Percentiles rank a stretch among this genome's conserved stretches.
phyloP scores from a whole-genome alignment of 2,113 vertebrate genomes.

The Chrysochloris asiatica region DNA sequence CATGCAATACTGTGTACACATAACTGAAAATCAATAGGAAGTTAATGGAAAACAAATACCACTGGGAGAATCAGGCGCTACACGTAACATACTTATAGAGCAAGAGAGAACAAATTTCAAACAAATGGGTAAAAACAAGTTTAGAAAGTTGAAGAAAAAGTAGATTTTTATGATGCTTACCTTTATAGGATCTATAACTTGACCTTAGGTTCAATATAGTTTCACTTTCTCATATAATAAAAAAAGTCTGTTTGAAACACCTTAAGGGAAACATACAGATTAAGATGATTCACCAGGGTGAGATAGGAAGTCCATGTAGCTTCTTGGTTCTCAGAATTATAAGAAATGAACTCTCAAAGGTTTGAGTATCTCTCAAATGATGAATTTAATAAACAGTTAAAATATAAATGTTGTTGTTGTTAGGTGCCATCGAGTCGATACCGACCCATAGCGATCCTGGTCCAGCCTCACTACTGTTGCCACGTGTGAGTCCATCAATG shows the following conservation, averaged over 20 bases:
- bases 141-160: slow-evolving; percentile 70
- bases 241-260: slow-evolving; percentile 65
- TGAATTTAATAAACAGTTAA: slow-evolving; percentile 72
- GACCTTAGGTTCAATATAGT: slow-evolving; percentile 64
- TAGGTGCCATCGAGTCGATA: no score
- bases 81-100: slow-evolving; percentile 52
- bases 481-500: no score
- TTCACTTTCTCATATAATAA: slow-evolving; percentile 67
- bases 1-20: slow-evolving; percentile 59
- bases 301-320: slow-evolving; percentile 69
- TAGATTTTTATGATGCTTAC: slow-evolving; percentile 69
- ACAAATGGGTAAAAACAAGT: slow-evolving; percentile 71
- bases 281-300: slow-evolving; percentile 64
- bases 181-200: slow-evolving; percentile 73
- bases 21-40: slow-evolving; percentile 82
- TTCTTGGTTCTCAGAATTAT: slow-evolving; percentile 76
- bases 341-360: slow-evolving; percentile 78
- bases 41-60: slow-evolving; percentile 78
- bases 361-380: slow-evolving; percentile 70
- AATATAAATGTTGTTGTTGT: no score
- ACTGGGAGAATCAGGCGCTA: slow-evolving; percentile 50
- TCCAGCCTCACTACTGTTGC: no score
- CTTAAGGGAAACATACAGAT: slow-evolving; percentile 63
- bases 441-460: no score
- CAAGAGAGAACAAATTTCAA: slow-evolving; percentile 75